Conservation (phyloP, 2,113 vertebrate species). For the human region DNA sequence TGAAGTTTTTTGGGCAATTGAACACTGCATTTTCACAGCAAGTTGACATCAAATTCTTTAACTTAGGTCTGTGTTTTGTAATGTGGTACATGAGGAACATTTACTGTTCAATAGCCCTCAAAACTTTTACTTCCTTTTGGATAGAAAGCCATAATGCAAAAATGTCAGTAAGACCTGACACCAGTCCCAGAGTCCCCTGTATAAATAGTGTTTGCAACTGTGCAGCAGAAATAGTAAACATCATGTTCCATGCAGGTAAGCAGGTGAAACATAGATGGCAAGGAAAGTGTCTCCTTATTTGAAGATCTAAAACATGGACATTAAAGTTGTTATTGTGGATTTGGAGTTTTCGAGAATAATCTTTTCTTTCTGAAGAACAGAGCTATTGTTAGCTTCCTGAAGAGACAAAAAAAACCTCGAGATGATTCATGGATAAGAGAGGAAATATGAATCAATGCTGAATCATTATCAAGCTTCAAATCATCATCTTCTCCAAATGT, state of each 20-base stretch:
- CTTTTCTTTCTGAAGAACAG: not conserved
- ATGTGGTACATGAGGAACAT: constrained; percentile 57
- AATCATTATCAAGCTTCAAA: not conserved
- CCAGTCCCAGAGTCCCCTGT: not conserved
- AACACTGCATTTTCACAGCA: constrained; percentile 46
- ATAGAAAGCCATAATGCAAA: constrained; percentile 42
- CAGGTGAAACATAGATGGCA: not conserved
- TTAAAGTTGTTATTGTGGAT: not conserved
- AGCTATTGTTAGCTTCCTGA: not conserved
- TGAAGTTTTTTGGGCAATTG: constrained; percentile 42
- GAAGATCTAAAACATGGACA: not conserved
- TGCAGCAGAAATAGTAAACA: not conserved
- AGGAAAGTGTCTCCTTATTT: not conserved
- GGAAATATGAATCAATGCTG: not conserved
- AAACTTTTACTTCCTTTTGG: constrained; percentile 57
- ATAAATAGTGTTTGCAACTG: not conserved
- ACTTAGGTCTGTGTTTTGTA: constrained; percentile 43
- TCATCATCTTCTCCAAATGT: not conserved
- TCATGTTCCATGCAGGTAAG: not conserved
- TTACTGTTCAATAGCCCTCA: constrained; percentile 65
- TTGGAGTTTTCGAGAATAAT: not conserved
- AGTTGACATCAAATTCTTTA: constrained; percentile 47
- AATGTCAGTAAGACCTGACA: not conserved
- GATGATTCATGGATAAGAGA: not conserved
- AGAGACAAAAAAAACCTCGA: not conserved